A percentile compares a stretch with the other conserved stretches of the same genome.
Evolutionary conservation across 2,797 vertebrate species (phyloP).

Genomic region (Lutjanus campechanus): DNA sequence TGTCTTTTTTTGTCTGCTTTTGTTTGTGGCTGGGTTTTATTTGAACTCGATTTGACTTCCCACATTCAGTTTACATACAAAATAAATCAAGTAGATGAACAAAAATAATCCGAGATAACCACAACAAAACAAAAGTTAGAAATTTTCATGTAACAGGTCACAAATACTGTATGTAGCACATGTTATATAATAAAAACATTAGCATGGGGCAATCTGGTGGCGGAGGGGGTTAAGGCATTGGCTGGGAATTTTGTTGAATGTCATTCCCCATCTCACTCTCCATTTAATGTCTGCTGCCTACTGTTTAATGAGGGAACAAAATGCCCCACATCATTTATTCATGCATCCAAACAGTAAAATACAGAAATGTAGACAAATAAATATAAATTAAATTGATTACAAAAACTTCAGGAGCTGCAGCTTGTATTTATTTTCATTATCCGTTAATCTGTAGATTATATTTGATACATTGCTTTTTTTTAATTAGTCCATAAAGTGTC

Average conservation of each 20-base stretch:
- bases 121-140: neutral
- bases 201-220: neutral
- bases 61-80: neutral
- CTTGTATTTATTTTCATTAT: neutral
- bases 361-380: neutral
- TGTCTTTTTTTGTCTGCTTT: neutral
- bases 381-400: neutral
- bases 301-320: neutral
- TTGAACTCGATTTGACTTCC: neutral
- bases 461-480: too few species aligned
- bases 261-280: neutral
- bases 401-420: neutral
- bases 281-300: too few species aligned
- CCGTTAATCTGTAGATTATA: too few species aligned
- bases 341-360: neutral
- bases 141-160: neutral
- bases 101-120: neutral
- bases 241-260: neutral
- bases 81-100: neutral
- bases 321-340: neutral
- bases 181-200: neutral
- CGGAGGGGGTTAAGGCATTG: neutral
- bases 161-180: neutral
- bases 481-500: too few species aligned
- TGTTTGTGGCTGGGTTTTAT: neutral